These are phyloP conservation scores for Drosophila lowei DNA, from an alignment of 1,140 invertebrate genomes.

Conservation along the genomic window DNA sequence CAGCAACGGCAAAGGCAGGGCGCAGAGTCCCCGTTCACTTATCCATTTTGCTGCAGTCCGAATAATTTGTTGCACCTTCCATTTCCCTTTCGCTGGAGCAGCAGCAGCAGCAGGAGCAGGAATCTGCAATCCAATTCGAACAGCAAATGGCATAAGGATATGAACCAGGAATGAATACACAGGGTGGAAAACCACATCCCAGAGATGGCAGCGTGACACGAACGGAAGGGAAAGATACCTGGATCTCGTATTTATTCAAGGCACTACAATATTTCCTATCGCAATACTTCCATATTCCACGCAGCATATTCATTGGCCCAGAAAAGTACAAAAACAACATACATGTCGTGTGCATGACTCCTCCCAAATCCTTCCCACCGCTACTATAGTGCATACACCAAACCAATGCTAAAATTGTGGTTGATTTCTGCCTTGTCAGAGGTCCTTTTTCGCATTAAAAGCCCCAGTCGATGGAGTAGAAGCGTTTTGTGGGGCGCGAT, in stretches of 20 bases:
- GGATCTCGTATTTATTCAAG: no score
- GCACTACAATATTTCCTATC: no score
- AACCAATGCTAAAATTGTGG: constrained; percentile 6
- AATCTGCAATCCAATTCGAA: constrained; percentile 40
- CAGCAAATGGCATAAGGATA: no score
- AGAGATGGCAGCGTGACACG: no score
- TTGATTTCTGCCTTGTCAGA: constrained; percentile 12
- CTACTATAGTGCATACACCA: not conserved
- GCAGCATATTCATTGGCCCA: no score
- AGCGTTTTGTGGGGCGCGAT: constrained; percentile 50
- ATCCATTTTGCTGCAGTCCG: constrained; percentile 61
- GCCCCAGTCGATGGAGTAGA: constrained; percentile 42
- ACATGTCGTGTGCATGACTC: no score
- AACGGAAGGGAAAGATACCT: no score
- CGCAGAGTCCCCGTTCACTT: constrained; percentile 67
- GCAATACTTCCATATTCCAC: no score
- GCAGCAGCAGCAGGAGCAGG: not conserved
- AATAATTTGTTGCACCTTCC: constrained; percentile 54
- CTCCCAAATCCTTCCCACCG: not conserved
- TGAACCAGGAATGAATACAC: no score
- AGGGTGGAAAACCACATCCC: no score
- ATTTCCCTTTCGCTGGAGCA: not conserved
- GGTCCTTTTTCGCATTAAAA: constrained; percentile 38
- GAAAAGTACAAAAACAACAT: no score
- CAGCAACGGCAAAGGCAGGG: constrained; percentile 4